Conservation (phyloP, 2,888 invertebrate genomes). For the Rhorus exstirpatorius region DNA sequence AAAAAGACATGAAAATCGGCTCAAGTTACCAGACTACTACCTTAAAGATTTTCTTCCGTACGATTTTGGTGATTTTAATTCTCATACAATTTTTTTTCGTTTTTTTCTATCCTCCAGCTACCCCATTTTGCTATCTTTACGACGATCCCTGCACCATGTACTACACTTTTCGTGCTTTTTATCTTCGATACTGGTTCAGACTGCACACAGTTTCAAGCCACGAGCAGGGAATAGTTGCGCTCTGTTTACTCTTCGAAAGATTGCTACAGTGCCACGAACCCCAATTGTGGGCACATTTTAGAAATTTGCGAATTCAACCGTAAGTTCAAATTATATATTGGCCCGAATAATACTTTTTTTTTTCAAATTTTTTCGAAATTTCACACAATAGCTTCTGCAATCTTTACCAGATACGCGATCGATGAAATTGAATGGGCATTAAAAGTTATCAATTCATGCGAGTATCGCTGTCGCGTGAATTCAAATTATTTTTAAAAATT, state of each 20-base stretch:
- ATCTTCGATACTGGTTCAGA: slow-evolving; percentile 96
- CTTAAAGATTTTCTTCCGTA: too few species aligned
- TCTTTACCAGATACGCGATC: too few species aligned
- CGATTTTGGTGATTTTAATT: too few species aligned
- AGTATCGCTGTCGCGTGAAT: too few species aligned
- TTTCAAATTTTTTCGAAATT: neutral
- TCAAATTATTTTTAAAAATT: neutral
- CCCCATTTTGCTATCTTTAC: slow-evolving; percentile 97
- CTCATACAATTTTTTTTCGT: slow-evolving; percentile 34
- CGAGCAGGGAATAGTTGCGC: slow-evolving; percentile 96
- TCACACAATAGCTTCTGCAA: too few species aligned
- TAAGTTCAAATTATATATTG: slow-evolving; percentile 87
- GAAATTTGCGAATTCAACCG: slow-evolving; percentile 96
- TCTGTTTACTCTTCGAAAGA: slow-evolving; percentile 96
- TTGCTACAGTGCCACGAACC: slow-evolving; percentile 96
- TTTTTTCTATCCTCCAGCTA: slow-evolving; percentile 89
- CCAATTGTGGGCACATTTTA: slow-evolving; percentile 95
- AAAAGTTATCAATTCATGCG: too few species aligned
- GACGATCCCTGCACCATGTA: slow-evolving; percentile 95
- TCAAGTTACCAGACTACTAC: too few species aligned
- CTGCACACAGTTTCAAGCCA: slow-evolving; percentile 97
- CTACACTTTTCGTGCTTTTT: slow-evolving; percentile 96
- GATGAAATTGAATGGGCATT: too few species aligned
- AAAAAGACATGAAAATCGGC: too few species aligned
- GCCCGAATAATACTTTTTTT: neutral